Conservation (phyloP, 2,888 invertebrate genomes). For the Drosophila suboccidentalis region DNA sequence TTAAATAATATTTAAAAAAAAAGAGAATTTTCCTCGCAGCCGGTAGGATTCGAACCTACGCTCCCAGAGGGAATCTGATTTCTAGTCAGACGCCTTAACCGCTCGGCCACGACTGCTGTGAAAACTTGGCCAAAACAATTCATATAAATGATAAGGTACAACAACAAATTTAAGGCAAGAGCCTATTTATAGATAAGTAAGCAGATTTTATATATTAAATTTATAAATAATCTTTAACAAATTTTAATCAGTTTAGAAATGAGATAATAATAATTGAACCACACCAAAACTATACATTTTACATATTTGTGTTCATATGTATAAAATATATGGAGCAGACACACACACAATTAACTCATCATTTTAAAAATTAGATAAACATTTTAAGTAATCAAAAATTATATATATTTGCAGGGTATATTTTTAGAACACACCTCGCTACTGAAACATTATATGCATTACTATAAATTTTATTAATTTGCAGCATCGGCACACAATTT, state of each 20-base stretch:
- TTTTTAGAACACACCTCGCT: conserved; percentile 38
- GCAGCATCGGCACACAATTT: conserved; percentile 51
- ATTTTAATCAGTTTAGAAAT: conserved; percentile 2
- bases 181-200: conserved; percentile 5
- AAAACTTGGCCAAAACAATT: fast-evolving
- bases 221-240: conserved; percentile 21
- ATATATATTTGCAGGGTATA: conserved; percentile 1
- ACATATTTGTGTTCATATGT: neutral
- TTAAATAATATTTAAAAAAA: conserved; percentile 1
- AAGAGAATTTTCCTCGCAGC: conserved; percentile 87
- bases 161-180: neutral
- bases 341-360: conserved; percentile 3
- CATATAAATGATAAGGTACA: neutral
- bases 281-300: neutral
- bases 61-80: conserved; percentile 92
- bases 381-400: neutral
- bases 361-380: conserved; percentile 1
- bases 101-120: conserved; percentile 69
- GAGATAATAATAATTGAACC: conserved; percentile 4
- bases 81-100: conserved; percentile 80
- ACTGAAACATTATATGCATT: conserved; percentile 4
- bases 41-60: conserved; percentile 95
- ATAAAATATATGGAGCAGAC: neutral
- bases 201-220: conserved; percentile 8
- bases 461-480: conserved; percentile 62